A percentile compares a stretch with the other conserved stretches of the same genome.
phyloP scores from a whole-genome alignment of 2,888 invertebrate genomes.

The Ceratothoa steindachneri region DNA sequence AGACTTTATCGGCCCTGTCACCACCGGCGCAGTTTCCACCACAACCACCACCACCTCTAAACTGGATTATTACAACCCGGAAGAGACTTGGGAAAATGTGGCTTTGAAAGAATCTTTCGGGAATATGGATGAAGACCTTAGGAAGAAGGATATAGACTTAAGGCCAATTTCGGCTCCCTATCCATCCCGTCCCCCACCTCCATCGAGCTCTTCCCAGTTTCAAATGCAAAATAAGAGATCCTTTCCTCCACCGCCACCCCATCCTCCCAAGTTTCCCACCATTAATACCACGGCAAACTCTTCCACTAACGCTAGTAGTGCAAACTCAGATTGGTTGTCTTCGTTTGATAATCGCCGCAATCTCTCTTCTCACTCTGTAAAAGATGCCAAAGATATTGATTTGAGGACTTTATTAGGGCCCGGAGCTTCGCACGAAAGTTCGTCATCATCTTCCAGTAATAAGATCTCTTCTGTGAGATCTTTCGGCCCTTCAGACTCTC shows the following conservation, averaged over 20 bases:
- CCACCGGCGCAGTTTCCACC: too few species aligned
- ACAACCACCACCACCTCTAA: neutral
- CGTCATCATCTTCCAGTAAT: neutral
- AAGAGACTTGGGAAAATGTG: conserved; percentile 33
- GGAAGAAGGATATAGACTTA: conserved; percentile 22
- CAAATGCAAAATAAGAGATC: neutral
- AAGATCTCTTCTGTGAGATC: too few species aligned
- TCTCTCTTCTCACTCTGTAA: neutral
- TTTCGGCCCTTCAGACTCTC: neutral
- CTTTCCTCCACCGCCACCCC: neutral
- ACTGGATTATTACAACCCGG: conserved; percentile 29
- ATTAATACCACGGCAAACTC: neutral
- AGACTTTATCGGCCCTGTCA: conserved; percentile 44
- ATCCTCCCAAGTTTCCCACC: neutral
- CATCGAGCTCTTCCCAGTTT: neutral
- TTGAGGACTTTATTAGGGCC: neutral
- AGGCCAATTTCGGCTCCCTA: conserved; percentile 14
- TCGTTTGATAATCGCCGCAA: neutral
- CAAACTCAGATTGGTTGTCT: neutral
- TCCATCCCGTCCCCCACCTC: neutral
- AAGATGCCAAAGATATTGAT: conserved; percentile 15
- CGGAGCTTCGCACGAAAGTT: neutral
- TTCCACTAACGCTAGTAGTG: neutral
- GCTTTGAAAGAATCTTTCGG: neutral
- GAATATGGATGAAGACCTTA: neutral